Percentiles rank a stretch among this genome's conserved stretches.
Conservation (phyloP, 2,888 invertebrate species). For the Drosophila nigritarsus region DNA sequence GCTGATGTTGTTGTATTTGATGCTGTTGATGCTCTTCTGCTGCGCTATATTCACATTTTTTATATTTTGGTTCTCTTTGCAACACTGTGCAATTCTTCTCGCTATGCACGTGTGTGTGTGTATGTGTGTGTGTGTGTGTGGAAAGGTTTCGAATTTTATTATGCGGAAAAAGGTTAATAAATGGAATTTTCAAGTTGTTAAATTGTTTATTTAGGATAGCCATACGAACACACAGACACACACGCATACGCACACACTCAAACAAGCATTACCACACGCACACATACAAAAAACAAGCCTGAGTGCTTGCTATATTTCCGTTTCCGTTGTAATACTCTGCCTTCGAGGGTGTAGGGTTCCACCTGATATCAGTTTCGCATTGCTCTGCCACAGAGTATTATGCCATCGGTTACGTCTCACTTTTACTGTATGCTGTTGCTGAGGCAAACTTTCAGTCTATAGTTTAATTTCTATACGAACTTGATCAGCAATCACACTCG, state of each 20-base stretch:
- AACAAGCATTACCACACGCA: slow-evolving; percentile 14
- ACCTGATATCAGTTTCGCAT: background rate
- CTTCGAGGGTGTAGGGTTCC: too few species aligned
- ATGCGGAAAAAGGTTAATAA: slow-evolving; percentile 74
- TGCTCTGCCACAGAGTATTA: background rate
- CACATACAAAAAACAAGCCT: slow-evolving; percentile 1
- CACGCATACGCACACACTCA: slow-evolving; percentile 18
- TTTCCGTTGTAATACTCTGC: slow-evolving; percentile 34
- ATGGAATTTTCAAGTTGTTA: slow-evolving; percentile 76
- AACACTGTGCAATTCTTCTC: slow-evolving; percentile 34
- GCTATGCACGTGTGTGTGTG: slow-evolving; percentile 20
- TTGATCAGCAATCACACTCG: background rate
- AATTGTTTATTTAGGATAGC: slow-evolving; percentile 74
- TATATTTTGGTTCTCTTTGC: slow-evolving; percentile 11
- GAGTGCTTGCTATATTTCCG: slow-evolving; percentile 51
- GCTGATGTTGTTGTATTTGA: slow-evolving; percentile 11
- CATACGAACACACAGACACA: slow-evolving; percentile 15
- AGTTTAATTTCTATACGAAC: background rate
- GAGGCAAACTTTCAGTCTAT: background rate
- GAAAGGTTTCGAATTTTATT: slow-evolving; percentile 68
- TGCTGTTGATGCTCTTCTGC: slow-evolving; percentile 24
- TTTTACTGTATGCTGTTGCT: background rate
- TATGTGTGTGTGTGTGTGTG: slow-evolving; percentile 28
- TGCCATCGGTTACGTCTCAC: background rate
- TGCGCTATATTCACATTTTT: slow-evolving; percentile 31